Base-by-base conservation (phyloP, 2,888 invertebrate genomes). In the Calliopum simillimum region DNA sequence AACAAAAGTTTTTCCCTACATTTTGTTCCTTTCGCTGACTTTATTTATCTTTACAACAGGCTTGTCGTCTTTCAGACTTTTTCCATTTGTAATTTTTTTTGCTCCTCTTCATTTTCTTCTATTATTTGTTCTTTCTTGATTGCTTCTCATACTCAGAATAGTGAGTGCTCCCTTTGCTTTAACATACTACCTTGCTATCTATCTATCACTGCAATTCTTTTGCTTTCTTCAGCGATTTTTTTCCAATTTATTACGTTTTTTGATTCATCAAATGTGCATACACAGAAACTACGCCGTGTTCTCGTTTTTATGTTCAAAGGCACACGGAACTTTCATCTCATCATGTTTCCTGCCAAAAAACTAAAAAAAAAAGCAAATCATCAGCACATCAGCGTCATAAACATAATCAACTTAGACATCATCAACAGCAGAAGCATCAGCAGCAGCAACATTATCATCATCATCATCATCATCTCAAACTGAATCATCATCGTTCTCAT, bases 21-120 rank as follows among this genome's bases (percentile, higher is more conserved):
- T n/a, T n/a, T n/a, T n/a, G n/a, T n/a, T 33, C 8, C 8, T 8
- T 14, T 13, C 2, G 43, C 19, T 19, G 46, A 33, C 19, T 21
- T n/a, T 46, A 46, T 46, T 41, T 43, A 61, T 43, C 11, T 61
- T 59, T 43, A 16, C 58, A 61, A 16, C 58, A 61, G 61, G 19
- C 61, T 46, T n/a, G n/a, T n/a, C 61, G 46, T 21, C 44, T 44
- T 61, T 46, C 21, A 43, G 11, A 13, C 44, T 12, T 16, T 19
- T 23, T 19, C 11, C 3, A 6, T n/a, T n/a, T 25, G 19, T 16
- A 43, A 43, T 44, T 33, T 59, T 59, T 59, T 33, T 14, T 33
- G 8, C 4, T 16, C 16, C n/a, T n/a, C 16, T 6, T n/a, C 16
- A 19, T 61, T 5, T 19, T 61, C 13, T 43, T 61, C 14, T 43